Evolutionary conservation across 2,888 invertebrate genomes (phyloP).

Genomic region (Mycalesis mineus): DNA sequence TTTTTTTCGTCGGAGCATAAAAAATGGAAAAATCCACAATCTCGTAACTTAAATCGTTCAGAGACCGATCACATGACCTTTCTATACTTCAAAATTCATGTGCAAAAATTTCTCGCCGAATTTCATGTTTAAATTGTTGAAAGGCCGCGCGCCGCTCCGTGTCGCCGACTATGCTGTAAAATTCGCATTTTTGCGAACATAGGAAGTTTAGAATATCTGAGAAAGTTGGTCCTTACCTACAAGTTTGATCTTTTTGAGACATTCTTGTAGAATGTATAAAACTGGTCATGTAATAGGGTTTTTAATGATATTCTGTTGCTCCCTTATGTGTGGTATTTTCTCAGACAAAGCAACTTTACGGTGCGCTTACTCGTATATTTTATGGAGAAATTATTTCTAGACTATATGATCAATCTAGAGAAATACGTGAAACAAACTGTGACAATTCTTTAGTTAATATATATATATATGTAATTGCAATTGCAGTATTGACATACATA

Average conservation of each 20-base stretch:
- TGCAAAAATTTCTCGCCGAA: constrained; percentile 56
- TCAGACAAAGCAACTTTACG: no score
- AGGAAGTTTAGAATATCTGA: constrained; percentile 29
- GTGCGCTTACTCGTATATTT: no score
- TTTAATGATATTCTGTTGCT: no score
- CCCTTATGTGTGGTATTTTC: no score
- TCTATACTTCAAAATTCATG: constrained; percentile 48
- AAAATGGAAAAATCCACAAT: constrained; percentile 23
- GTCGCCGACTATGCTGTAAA: constrained; percentile 32
- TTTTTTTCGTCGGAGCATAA: not conserved
- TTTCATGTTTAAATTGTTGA: constrained; percentile 67
- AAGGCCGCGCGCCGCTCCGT: constrained; percentile 38
- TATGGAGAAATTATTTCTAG: no score
- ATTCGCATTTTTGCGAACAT: constrained; percentile 31
- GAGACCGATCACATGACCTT: constrained; percentile 30
- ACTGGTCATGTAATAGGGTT: no score
- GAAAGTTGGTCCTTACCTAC: constrained; percentile 16
- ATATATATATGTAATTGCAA: no score
- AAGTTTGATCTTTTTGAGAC: constrained; percentile 20
- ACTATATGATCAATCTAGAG: no score
- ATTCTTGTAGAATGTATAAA: not conserved
- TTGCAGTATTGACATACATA: no score
- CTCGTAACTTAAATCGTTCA: constrained; percentile 29
- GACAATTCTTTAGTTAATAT: no score
- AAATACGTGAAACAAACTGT: no score